Conservation (phyloP, 1,140 invertebrate species). For the Saccostrea echinata region DNA sequence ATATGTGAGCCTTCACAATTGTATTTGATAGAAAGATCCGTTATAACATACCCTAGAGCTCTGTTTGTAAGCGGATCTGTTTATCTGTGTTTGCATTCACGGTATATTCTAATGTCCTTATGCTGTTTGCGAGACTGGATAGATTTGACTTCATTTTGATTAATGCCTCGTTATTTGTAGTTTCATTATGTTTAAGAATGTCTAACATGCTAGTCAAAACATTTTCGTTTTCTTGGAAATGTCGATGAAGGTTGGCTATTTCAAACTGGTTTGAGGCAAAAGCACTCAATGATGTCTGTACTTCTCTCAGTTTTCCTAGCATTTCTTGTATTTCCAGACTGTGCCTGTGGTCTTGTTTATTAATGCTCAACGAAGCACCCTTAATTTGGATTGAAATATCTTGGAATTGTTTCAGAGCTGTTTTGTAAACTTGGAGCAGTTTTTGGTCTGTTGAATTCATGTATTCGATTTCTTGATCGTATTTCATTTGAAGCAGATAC, state of each 20-base stretch:
- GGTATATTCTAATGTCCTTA: not conserved
- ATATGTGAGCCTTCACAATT: too few species aligned
- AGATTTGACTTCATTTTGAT: not conserved
- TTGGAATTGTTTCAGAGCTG: not conserved
- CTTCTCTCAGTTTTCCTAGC: not conserved
- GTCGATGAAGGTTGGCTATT: not conserved
- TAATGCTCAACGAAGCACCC: not conserved
- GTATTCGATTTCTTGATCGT: not conserved
- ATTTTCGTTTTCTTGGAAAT: not conserved
- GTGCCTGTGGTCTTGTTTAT: not conserved
- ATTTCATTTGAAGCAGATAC: not conserved
- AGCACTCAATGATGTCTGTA: not conserved
- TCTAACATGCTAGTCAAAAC: not conserved
- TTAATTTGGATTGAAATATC: not conserved
- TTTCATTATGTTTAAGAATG: not conserved
- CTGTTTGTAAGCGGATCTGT: not conserved
- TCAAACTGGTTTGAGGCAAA: not conserved
- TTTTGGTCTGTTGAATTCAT: not conserved
- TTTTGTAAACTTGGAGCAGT: not conserved
- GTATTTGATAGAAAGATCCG: too few species aligned
- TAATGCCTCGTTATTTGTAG: not conserved
- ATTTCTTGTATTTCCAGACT: not conserved
- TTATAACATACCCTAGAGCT: not conserved
- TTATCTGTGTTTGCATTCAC: not conserved
- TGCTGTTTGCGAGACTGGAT: not conserved